phyloP scores from a whole-genome alignment of 2,888 invertebrate genomes.

The Alloscopus bannaensis region DNA sequence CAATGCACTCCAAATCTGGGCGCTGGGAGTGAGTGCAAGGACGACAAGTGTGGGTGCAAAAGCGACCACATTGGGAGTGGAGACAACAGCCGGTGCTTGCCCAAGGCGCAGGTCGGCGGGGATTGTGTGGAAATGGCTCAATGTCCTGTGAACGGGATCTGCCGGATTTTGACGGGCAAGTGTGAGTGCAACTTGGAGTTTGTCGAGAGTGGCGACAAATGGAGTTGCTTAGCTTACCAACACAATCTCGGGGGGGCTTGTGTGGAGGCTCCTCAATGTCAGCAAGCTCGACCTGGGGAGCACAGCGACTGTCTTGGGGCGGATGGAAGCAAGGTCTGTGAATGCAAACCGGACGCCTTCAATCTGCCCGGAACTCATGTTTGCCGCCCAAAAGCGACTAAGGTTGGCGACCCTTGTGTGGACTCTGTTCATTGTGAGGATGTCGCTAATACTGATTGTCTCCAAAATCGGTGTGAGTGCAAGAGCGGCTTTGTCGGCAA shows the following conservation, averaged over 20 bases:
- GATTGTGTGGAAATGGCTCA: background rate
- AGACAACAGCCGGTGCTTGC: background rate
- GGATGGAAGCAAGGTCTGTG: background rate
- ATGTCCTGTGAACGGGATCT: background rate
- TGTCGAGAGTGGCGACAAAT: background rate
- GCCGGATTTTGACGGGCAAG: background rate
- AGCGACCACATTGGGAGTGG: background rate
- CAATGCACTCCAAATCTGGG: background rate
- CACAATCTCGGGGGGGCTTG: background rate
- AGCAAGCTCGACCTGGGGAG: background rate
- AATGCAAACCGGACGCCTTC: background rate
- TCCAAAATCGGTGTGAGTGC: too few species aligned
- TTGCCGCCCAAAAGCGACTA: background rate
- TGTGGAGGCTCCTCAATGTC: background rate
- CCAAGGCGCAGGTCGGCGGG: background rate
- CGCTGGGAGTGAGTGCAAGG: background rate
- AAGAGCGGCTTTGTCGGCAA: too few species aligned
- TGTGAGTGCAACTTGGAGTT: too few species aligned
- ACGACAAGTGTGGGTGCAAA: background rate
- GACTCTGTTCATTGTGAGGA: too few species aligned
- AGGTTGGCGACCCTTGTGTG: background rate
- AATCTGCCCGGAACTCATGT: background rate
- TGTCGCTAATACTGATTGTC: too few species aligned
- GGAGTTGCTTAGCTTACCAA: background rate
- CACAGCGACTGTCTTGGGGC: slow-evolving; percentile 1